Conservation (phyloP, 2,888 invertebrate genomes). For the Camponotus fellah region DNA sequence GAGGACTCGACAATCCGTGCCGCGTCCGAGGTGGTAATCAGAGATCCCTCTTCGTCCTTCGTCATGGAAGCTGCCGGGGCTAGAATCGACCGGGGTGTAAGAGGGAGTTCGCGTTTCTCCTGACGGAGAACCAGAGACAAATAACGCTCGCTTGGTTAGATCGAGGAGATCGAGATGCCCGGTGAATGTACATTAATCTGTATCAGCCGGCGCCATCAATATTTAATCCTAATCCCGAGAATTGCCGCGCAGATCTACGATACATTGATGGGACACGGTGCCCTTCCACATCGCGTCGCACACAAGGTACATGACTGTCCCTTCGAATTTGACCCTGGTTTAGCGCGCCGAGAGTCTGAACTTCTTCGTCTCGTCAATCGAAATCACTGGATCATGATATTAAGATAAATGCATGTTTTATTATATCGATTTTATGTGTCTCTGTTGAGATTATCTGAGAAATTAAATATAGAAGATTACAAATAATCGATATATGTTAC, state of each 20-base stretch:
- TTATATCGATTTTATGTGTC: background rate
- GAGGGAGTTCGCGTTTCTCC: slow-evolving; percentile 33
- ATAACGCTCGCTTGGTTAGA: slow-evolving; percentile 74
- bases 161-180: slow-evolving; percentile 71
- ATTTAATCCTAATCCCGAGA: slow-evolving; percentile 85
- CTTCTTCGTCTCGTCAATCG: background rate
- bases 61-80: slow-evolving; percentile 58
- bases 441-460: background rate
- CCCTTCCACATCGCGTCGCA: slow-evolving; percentile 21
- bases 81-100: slow-evolving; percentile 7
- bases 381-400: background rate
- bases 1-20: slow-evolving; percentile 74
- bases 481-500: background rate
- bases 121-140: slow-evolving; percentile 77
- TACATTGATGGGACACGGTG: slow-evolving; percentile 36
- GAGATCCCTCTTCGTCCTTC: slow-evolving; percentile 64
- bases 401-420: background rate
- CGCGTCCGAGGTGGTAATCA: slow-evolving; percentile 76
- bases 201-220: slow-evolving; percentile 84
- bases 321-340: slow-evolving; percentile 13
- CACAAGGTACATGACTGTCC: slow-evolving; percentile 15
- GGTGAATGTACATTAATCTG: slow-evolving; percentile 83
- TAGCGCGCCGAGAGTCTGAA: background rate
- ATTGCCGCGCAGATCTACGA: slow-evolving; percentile 74
- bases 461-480: background rate